Evolutionary conservation across 2,113 vertebrate genomes (phyloP).

Genomic region (Pholis gunnellus): DNA sequence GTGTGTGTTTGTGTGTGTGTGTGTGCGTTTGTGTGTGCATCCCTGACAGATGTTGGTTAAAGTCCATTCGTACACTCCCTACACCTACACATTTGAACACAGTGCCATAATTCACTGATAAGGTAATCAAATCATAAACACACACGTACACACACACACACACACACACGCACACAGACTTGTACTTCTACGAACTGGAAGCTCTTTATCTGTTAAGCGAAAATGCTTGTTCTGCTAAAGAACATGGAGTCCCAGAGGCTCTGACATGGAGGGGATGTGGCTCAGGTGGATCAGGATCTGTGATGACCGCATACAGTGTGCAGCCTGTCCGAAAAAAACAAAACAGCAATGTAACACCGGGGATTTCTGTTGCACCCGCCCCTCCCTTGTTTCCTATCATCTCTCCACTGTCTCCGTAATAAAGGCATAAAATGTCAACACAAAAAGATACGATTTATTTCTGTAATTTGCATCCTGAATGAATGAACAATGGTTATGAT

Average conservation of each 20-base stretch:
- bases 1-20: not conserved
- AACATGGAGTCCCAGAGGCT: not conserved
- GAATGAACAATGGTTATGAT: not conserved
- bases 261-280: not conserved
- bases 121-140: conserved; percentile 4
- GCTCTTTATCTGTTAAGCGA: not conserved
- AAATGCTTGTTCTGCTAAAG: not conserved
- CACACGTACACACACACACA: not conserved
- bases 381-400: not conserved
- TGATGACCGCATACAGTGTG: not conserved
- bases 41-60: not conserved
- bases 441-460: not conserved
- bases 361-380: not conserved
- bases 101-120: conserved; percentile 6
- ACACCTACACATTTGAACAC: conserved; percentile 1
- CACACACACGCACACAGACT: not conserved
- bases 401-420: not conserved
- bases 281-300: not conserved
- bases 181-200: not conserved
- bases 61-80: not conserved
- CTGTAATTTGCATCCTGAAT: not conserved
- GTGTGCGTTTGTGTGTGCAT: not conserved
- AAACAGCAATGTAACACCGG: not conserved
- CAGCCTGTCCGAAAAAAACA: not conserved
- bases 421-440: not conserved